phyloP scores from a whole-genome alignment of 2,797 vertebrate genomes.

The Poecilia gillii region DNA sequence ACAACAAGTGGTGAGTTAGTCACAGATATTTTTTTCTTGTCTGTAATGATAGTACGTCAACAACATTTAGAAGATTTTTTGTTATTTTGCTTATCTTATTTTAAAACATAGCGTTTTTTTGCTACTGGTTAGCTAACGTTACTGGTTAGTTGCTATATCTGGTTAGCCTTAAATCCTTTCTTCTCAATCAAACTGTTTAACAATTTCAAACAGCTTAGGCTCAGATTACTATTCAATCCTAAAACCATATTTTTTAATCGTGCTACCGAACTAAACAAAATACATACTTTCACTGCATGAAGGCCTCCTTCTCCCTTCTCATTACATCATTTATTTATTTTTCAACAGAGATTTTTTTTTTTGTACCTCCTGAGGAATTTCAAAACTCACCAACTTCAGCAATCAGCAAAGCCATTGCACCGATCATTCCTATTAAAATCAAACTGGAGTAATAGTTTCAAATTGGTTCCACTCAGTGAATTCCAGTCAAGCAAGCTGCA shows the following conservation, averaged over 20 bases:
- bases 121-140: background rate
- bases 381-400: conserved; percentile 27
- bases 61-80: background rate
- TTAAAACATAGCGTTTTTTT: background rate
- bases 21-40: background rate
- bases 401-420: conserved; percentile 18
- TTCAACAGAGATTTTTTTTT: background rate
- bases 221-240: background rate
- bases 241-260: background rate
- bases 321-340: background rate
- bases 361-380: conserved; percentile 11
- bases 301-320: background rate
- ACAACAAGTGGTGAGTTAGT: background rate
- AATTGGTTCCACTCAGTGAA: conserved; percentile 22
- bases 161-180: background rate
- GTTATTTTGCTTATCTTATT: background rate
- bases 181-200: background rate
- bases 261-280: background rate
- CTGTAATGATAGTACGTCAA: background rate
- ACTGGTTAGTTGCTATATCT: background rate
- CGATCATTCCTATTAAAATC: conserved; percentile 18
- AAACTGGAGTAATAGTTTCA: conserved; percentile 28
- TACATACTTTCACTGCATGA: background rate
- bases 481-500: conserved; percentile 32
- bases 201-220: background rate